Conservation (phyloP, 2,797 vertebrate genomes). For the Remorina albescens region DNA sequence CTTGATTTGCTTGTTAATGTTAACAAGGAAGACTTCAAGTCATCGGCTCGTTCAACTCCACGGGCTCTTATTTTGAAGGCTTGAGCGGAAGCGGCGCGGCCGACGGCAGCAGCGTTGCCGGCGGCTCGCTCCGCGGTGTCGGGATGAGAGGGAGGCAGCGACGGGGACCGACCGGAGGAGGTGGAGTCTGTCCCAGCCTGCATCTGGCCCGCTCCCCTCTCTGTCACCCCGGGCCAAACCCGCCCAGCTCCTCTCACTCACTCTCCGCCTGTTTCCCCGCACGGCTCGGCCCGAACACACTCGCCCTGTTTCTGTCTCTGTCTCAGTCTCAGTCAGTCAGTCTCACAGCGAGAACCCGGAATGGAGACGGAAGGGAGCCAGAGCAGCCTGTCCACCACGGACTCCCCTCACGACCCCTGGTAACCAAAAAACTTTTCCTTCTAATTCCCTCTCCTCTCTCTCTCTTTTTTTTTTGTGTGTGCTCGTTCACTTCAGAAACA, state of each 20-base stretch:
- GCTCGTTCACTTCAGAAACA: constrained; percentile 59
- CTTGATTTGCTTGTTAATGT: background rate
- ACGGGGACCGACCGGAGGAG: constrained; percentile 60
- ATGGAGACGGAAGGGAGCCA: constrained; percentile 98
- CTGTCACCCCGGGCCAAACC: constrained; percentile 84
- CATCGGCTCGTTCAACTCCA: no score
- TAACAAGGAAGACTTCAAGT: background rate
- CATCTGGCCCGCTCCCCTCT: constrained; percentile 84
- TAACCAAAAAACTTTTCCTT: constrained; percentile 74
- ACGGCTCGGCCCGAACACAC: constrained; percentile 83
- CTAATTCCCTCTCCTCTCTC: constrained; percentile 43
- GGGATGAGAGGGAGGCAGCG: constrained; percentile 61
- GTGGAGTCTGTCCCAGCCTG: constrained; percentile 86
- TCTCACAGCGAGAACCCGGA: constrained; percentile 76
- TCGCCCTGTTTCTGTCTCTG: no score
- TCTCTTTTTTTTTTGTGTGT: no score
- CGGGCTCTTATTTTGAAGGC: constrained; percentile 46
- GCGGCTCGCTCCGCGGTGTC: constrained; percentile 23
- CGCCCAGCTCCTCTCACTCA: constrained; percentile 82
- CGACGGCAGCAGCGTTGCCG: background rate
- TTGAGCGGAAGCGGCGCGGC: constrained; percentile 12
- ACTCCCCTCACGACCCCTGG: constrained; percentile 98
- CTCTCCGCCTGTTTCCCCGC: constrained; percentile 78
- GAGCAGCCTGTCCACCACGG: constrained; percentile 93
- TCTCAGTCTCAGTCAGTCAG: constrained; percentile 50